These are phyloP conservation scores for Erebia palarica DNA, from an alignment of 2,888 invertebrate genomes.

Conservation along the genomic window DNA sequence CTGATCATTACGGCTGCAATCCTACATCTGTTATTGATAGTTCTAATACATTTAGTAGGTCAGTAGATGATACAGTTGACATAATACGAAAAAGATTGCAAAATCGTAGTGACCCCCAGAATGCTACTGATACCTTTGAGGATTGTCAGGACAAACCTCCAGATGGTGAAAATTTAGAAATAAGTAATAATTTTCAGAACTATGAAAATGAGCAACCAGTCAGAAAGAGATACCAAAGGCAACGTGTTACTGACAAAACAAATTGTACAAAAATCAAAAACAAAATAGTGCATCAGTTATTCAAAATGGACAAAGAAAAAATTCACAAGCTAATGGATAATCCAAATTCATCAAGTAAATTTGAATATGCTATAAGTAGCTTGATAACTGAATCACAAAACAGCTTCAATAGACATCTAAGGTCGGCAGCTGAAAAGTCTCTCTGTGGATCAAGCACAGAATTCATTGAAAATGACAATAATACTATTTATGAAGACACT, in stretches of 20 bases:
- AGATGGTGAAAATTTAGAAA: constrained; percentile 46
- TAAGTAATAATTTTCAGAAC: constrained; percentile 40
- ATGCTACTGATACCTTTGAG: constrained; percentile 44
- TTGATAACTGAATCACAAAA: constrained; percentile 77
- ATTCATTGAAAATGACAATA: constrained; percentile 84
- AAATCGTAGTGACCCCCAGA: constrained; percentile 63
- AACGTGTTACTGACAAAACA: constrained; percentile 53
- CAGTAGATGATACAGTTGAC: constrained; percentile 75
- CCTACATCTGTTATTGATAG: constrained; percentile 59
- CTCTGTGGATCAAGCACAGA: constrained; percentile 65
- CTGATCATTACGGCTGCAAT: constrained; percentile 69
- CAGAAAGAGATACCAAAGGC: constrained; percentile 56
- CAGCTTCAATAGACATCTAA: constrained; percentile 70
- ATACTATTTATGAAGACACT: constrained; percentile 87
- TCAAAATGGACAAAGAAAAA: constrained; percentile 78
- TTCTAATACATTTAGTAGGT: constrained; percentile 67
- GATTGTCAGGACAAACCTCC: constrained; percentile 43
- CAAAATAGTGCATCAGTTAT: constrained; percentile 76
- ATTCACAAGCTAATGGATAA: constrained; percentile 77
- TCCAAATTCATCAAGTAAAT: constrained; percentile 76
- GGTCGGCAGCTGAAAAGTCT: constrained; percentile 76
- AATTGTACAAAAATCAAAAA: constrained; percentile 73
- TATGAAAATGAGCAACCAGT: constrained; percentile 54
- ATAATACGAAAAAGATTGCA: constrained; percentile 65
- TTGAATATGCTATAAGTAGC: constrained; percentile 77